These are phyloP conservation scores for Apocheima hispidaria DNA, from an alignment of 2,888 invertebrate species.

Conservation along the genomic window DNA sequence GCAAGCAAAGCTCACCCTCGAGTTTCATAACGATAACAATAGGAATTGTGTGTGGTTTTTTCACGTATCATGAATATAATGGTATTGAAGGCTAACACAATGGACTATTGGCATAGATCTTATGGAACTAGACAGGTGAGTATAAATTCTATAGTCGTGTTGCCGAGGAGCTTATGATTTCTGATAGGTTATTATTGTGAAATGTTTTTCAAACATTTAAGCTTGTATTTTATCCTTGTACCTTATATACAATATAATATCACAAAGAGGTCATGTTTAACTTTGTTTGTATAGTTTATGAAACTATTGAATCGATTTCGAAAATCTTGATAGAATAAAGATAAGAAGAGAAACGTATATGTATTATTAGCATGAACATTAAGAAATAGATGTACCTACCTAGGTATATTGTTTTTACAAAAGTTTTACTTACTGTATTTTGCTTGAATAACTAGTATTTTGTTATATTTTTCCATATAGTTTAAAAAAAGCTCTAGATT, in stretches of 20 bases:
- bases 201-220: constrained; percentile 5
- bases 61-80: constrained; percentile 28
- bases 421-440: too few species aligned
- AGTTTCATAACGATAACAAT: constrained; percentile 33
- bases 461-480: not conserved
- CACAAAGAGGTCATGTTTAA: too few species aligned
- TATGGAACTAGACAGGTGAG: constrained; percentile 18
- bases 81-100: constrained; percentile 33
- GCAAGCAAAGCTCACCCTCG: constrained; percentile 30
- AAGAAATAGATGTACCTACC: too few species aligned
- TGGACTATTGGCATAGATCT: constrained; percentile 32
- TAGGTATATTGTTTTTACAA: too few species aligned
- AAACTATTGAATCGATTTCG: too few species aligned
- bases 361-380: too few species aligned
- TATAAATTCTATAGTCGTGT: constrained; percentile 20
- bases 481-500: not conserved
- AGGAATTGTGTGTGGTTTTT: constrained; percentile 35
- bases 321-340: too few species aligned
- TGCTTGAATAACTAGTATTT: too few species aligned
- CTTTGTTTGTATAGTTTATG: too few species aligned
- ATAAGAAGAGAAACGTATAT: too few species aligned
- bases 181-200: constrained; percentile 10
- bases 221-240: too few species aligned
- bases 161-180: constrained; percentile 5
- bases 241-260: too few species aligned